Percentiles rank a stretch among this genome's conserved stretches.
Conservation (phyloP, 1,140 invertebrate genomes). For the Bombus sibiricus region DNA sequence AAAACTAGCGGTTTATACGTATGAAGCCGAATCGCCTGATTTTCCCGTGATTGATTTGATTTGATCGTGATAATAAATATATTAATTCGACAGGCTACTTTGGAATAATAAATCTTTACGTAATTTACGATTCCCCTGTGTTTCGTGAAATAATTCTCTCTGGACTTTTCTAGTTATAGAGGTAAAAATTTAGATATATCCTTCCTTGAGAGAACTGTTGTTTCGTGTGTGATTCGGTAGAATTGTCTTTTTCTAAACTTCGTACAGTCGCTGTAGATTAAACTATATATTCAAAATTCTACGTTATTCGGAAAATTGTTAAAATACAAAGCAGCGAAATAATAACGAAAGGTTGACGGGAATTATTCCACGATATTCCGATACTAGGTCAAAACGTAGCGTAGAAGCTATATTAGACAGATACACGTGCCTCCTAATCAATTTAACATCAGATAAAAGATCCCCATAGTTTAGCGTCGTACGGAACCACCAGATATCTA, state of each 20-base stretch:
- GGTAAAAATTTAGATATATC: too few species aligned
- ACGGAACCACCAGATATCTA: neutral
- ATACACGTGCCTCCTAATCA: neutral
- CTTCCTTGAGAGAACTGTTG: too few species aligned
- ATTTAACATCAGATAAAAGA: conserved; percentile 1
- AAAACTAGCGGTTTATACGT: neutral
- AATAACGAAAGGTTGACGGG: too few species aligned
- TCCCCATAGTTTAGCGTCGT: neutral
- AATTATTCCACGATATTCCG: neutral
- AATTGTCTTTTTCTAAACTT: too few species aligned
- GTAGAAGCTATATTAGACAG: neutral
- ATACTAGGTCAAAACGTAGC: neutral
- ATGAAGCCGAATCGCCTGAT: neutral
- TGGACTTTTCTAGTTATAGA: too few species aligned
- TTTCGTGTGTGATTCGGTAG: too few species aligned
- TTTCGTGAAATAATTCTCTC: too few species aligned
- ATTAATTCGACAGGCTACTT: neutral
- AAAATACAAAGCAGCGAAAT: neutral
- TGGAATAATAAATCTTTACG: too few species aligned
- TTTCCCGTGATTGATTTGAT: neutral
- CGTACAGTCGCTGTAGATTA: neutral
- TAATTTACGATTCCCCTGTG: too few species aligned
- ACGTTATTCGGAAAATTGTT: neutral
- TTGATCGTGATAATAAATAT: neutral
- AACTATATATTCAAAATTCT: neutral